Evolutionary conservation across 2,113 vertebrate genomes (phyloP).

Genomic region (Myotis yumanensis): DNA sequence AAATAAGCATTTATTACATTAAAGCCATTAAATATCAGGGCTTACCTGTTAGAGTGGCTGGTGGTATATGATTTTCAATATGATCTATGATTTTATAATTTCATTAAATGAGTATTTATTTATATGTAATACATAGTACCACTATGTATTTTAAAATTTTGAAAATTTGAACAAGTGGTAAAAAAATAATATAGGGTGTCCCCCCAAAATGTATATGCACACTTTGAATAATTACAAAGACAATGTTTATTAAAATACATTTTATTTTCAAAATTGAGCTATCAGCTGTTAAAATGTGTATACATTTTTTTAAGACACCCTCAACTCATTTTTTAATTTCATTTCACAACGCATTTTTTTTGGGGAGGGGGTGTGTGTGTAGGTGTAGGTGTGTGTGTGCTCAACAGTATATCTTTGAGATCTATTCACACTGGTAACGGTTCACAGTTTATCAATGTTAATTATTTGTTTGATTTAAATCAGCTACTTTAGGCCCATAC

Average conservation of each 20-base stretch:
- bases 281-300: too few relatives aligned
- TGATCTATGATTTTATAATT: background rate
- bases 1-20: background rate
- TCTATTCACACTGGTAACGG: background rate
- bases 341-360: background rate
- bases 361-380: background rate
- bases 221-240: too few relatives aligned
- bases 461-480: constrained; percentile 48
- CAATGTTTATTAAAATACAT: too few relatives aligned
- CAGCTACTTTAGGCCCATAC: background rate
- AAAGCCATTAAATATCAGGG: background rate
- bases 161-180: background rate
- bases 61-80: background rate
- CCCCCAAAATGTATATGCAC: too few relatives aligned
- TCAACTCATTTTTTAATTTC: background rate
- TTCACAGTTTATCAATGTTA: background rate
- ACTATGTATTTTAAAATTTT: background rate
- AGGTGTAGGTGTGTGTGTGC: background rate
- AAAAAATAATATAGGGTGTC: background rate
- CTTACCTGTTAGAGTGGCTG: background rate
- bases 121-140: background rate
- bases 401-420: background rate
- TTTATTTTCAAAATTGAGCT: too few relatives aligned
- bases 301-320: too few relatives aligned
- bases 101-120: background rate